A percentile compares a stretch with the other conserved stretches of the same genome.
These are phyloP conservation scores for Oryzias curvinotus DNA, from an alignment of 2,113 vertebrate genomes.

Conservation along the genomic window DNA sequence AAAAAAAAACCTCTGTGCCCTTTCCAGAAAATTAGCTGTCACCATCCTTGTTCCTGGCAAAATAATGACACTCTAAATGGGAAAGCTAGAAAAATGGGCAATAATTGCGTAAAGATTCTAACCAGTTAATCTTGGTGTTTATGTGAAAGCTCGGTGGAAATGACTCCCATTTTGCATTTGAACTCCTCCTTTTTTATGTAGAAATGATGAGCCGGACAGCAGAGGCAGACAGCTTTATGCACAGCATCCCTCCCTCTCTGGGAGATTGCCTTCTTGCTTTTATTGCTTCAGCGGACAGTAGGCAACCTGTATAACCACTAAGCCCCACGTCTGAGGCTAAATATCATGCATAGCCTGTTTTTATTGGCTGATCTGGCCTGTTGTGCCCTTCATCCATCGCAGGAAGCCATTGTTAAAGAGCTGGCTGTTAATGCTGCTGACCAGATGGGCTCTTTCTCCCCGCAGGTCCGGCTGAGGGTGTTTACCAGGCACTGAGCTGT, in stretches of 20 bases:
- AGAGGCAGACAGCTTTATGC: conserved; percentile 56
- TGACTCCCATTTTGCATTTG: conserved; percentile 24
- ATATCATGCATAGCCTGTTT: conserved; percentile 80
- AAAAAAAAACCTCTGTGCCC: background rate
- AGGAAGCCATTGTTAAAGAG: conserved; percentile 78
- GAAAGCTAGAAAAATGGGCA: conserved; percentile 6
- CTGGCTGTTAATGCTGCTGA: conserved; percentile 78
- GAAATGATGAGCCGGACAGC: conserved; percentile 58
- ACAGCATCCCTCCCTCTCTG: conserved; percentile 38
- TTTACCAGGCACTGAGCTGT: conserved; percentile 77
- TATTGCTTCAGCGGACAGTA: conserved; percentile 67
- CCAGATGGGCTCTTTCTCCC: conserved; percentile 79
- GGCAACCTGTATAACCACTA: conserved; percentile 62
- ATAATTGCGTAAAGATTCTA: conserved; percentile 14
- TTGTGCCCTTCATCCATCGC: conserved; percentile 76
- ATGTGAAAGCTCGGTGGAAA: conserved; percentile 49
- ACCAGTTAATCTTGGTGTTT: conserved; percentile 27
- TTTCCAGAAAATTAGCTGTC: conserved; percentile 15
- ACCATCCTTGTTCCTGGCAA: background rate
- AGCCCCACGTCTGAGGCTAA: conserved; percentile 69
- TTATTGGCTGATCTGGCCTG: conserved; percentile 78
- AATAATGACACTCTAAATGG: background rate
- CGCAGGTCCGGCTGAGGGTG: conserved; percentile 72
- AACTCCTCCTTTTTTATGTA: conserved; percentile 42
- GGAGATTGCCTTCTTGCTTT: conserved; percentile 75